Conservation (phyloP, 2,888 invertebrate genomes). For the Anticlea derivata region DNA sequence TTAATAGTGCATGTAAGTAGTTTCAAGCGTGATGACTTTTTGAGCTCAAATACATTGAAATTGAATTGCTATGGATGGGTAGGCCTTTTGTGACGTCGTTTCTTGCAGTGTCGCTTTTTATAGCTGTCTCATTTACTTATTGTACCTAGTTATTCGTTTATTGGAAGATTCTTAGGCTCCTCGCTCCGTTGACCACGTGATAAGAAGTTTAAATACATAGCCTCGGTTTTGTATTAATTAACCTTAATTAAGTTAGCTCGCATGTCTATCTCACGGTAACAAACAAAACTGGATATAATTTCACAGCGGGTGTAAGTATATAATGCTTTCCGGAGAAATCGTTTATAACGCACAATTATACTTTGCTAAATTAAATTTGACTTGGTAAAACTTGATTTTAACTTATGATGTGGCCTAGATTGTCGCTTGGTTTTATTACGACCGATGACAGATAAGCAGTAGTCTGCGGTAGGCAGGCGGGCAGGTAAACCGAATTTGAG, state of each 20-base stretch:
- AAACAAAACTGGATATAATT: slow-evolving; percentile 52
- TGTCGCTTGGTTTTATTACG: background rate
- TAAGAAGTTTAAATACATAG: slow-evolving; percentile 32
- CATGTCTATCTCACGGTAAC: slow-evolving; percentile 59
- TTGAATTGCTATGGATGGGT: slow-evolving; percentile 20
- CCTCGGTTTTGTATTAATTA: slow-evolving; percentile 62
- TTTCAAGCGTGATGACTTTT: background rate
- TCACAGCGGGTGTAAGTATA: slow-evolving; percentile 41
- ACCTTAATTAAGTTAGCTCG: slow-evolving; percentile 66
- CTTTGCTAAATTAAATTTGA: slow-evolving; percentile 20
- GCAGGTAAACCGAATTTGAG: background rate
- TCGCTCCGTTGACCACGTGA: slow-evolving; percentile 37
- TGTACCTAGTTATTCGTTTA: slow-evolving; percentile 23
- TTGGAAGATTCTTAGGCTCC: slow-evolving; percentile 19
- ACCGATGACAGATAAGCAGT: background rate
- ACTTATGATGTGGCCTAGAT: slow-evolving; percentile 12
- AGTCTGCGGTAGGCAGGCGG: background rate
- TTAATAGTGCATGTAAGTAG: no score
- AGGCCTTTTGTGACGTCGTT: slow-evolving; percentile 18
- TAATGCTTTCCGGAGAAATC: slow-evolving; percentile 40
- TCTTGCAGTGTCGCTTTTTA: slow-evolving; percentile 21
- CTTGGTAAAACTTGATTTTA: slow-evolving; percentile 9
- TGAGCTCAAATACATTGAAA: slow-evolving; percentile 24
- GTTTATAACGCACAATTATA: slow-evolving; percentile 27
- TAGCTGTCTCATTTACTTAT: slow-evolving; percentile 22